A percentile compares a stretch with the other conserved stretches of the same genome.
phyloP scores from a whole-genome alignment of 1,140 invertebrate species.

The Ganaspis sp. region DNA sequence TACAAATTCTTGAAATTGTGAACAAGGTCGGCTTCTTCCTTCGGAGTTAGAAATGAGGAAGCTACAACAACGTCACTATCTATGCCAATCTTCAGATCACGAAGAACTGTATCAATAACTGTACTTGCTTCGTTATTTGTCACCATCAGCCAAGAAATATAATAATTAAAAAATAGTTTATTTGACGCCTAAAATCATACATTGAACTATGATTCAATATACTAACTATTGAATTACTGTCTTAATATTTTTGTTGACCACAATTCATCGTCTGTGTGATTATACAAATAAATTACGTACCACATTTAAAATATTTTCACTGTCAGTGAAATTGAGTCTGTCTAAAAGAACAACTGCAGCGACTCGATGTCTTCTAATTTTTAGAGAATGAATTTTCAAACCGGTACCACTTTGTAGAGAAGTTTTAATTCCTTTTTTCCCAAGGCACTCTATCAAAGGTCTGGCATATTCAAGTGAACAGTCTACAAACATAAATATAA shows the following conservation, averaged over 20 bases:
- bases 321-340: slow-evolving; percentile 60
- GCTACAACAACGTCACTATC: slow-evolving; percentile 66
- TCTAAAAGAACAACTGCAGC: slow-evolving; percentile 65
- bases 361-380: slow-evolving; percentile 61
- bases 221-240: neutral
- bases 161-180: slow-evolving; percentile 65
- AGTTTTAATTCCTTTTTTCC: slow-evolving; percentile 57
- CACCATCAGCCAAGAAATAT: slow-evolving; percentile 65
- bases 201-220: too few relatives aligned
- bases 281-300: slow-evolving; percentile 43
- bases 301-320: slow-evolving; percentile 63
- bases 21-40: slow-evolving; percentile 34
- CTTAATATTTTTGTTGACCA: neutral
- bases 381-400: slow-evolving; percentile 59
- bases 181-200: slow-evolving; percentile 65
- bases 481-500: slow-evolving; percentile 46
- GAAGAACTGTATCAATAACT: slow-evolving; percentile 55
- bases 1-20: slow-evolving; percentile 45
- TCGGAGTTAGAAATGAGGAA: slow-evolving; percentile 47
- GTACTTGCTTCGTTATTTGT: slow-evolving; percentile 52
- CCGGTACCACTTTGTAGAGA: slow-evolving; percentile 59
- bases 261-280: neutral
- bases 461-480: slow-evolving; percentile 56
- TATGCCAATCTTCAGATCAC: slow-evolving; percentile 63
- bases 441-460: slow-evolving; percentile 61